Evolutionary conservation across 2,113 vertebrate species (phyloP).

Genomic region (Lophotis ruficrista): DNA sequence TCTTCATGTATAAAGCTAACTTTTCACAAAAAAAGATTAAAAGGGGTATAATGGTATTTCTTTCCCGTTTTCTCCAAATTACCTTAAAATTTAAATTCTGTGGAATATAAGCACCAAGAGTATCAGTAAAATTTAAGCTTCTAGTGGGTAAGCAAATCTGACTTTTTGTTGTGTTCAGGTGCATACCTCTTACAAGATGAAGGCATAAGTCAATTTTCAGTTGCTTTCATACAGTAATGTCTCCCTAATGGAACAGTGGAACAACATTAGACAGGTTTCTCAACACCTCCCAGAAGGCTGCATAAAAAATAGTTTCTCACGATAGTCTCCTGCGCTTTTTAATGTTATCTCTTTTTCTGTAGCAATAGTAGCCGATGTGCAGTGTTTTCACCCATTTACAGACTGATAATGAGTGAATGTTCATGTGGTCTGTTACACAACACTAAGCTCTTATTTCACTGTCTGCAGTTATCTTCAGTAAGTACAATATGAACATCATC

Average conservation of each 20-base stretch:
- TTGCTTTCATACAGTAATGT: not conserved
- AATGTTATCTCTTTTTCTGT: not conserved
- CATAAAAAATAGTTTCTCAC: not conserved
- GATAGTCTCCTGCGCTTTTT: not conserved
- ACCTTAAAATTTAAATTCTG: not conserved
- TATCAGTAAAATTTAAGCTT: not conserved
- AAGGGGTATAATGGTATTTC: not conserved
- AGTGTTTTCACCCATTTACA: slow-evolving; percentile 34
- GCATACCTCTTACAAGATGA: not conserved
- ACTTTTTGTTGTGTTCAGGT: not conserved
- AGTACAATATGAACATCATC: slow-evolving; percentile 75
- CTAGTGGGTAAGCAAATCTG: not conserved
- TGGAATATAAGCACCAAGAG: not conserved
- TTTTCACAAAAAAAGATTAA: not conserved
- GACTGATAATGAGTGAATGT: slow-evolving; percentile 60
- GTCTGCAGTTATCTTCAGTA: slow-evolving; percentile 70
- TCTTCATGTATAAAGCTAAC: not conserved
- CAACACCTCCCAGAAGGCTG: not conserved
- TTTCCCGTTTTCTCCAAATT: not conserved
- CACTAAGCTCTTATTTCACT: slow-evolving; percentile 59
- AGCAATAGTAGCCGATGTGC: not conserved
- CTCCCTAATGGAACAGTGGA: not conserved
- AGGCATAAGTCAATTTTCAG: not conserved
- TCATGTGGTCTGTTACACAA: slow-evolving; percentile 54
- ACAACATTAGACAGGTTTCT: not conserved